phyloP scores from a whole-genome alignment of 2,113 vertebrate genomes.

The Tringa solitaria region DNA sequence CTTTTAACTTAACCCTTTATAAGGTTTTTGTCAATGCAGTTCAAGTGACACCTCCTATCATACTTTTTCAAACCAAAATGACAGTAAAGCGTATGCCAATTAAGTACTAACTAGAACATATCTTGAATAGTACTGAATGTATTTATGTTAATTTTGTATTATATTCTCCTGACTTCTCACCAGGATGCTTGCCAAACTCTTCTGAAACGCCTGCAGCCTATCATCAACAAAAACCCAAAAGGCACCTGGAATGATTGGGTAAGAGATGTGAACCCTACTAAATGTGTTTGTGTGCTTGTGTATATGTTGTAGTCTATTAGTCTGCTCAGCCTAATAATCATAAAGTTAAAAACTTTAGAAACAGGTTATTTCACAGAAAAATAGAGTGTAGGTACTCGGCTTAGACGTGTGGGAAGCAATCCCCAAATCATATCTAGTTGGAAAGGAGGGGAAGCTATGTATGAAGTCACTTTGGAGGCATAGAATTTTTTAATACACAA shows the following conservation, averaged over 20 bases:
- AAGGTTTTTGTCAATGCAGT: not conserved
- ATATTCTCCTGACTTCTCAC: not conserved
- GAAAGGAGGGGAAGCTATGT: not conserved
- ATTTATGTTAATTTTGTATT: not conserved
- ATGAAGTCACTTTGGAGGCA: not conserved
- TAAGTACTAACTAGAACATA: not conserved
- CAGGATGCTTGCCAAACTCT: conserved; percentile 89
- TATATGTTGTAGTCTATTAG: not conserved
- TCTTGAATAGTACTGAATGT: not conserved
- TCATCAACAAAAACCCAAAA: conserved; percentile 79
- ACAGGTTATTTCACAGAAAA: not conserved
- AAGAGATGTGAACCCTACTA: conserved; percentile 8
- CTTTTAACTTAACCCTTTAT: not conserved
- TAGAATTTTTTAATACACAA: not conserved
- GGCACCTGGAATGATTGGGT: conserved; percentile 91
- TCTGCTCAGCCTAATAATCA: not conserved
- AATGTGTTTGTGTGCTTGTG: not conserved
- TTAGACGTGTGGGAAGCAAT: not conserved
- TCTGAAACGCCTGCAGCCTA: conserved; percentile 81
- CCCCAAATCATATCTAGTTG: not conserved
- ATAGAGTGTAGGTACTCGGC: not conserved
- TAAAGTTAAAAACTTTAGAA: not conserved
- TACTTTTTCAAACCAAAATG: not conserved
- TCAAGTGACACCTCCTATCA: not conserved
- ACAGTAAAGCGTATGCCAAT: not conserved